phyloP scores from a whole-genome alignment of 2,797 vertebrate species.

The Rachycentron canadum region DNA sequence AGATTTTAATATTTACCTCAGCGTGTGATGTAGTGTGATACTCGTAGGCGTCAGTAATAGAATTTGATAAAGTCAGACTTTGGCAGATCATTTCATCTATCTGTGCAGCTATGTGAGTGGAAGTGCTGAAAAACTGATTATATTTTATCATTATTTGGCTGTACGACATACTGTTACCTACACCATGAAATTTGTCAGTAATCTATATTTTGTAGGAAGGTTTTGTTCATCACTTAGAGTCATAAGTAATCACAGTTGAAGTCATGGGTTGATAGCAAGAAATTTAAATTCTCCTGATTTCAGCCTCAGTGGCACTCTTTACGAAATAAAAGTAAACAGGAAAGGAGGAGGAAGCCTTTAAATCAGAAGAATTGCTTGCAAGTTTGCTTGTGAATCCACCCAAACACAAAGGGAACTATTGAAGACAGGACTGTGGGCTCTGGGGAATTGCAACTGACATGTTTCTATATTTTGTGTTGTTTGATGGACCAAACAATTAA shows the following conservation, averaged over 20 bases:
- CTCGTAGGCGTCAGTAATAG: slow-evolving; percentile 4
- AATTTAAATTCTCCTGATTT: not conserved
- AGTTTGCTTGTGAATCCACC: not conserved
- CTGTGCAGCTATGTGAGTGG: not conserved
- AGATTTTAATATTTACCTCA: slow-evolving; percentile 42
- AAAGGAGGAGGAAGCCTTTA: not conserved
- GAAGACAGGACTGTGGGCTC: slow-evolving; percentile 1
- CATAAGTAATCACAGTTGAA: slow-evolving; percentile 3
- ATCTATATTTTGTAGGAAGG: not conserved
- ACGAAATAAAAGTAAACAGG: not conserved
- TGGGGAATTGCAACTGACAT: not conserved
- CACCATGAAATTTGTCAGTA: not conserved
- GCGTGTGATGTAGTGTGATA: slow-evolving; percentile 29
- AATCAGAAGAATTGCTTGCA: not conserved
- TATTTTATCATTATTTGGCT: not conserved
- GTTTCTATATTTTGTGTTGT: slow-evolving; percentile 1
- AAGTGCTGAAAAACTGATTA: not conserved
- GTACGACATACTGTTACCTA: not conserved
- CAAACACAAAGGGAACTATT: not conserved
- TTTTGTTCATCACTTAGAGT: not conserved
- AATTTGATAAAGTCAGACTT: not conserved
- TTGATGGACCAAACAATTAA: slow-evolving; percentile 28
- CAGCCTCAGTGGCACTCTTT: not conserved
- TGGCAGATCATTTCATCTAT: slow-evolving; percentile 1
- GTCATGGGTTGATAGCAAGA: not conserved